These are phyloP conservation scores for Drosophila mojavensis DNA, from an alignment of 1,140 invertebrate genomes.

Conservation along the genomic window DNA sequence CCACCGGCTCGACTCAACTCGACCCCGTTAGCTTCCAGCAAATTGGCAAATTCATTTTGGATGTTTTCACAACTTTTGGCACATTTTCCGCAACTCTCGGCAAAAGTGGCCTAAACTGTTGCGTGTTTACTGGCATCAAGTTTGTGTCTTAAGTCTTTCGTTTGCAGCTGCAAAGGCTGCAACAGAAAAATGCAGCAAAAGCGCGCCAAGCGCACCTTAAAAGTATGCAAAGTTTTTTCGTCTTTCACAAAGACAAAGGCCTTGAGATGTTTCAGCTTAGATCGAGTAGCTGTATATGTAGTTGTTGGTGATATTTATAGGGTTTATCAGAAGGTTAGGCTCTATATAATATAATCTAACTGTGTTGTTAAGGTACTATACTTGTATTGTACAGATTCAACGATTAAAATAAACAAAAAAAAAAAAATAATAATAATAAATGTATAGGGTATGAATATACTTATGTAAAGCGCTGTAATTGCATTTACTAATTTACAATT, in stretches of 20 bases:
- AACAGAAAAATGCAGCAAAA: not conserved
- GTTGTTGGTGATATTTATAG: too few species aligned
- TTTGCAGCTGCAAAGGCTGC: constrained; percentile 43
- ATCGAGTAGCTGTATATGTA: too few species aligned
- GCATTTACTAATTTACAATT: too few species aligned
- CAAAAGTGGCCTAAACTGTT: not conserved
- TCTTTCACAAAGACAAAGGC: not conserved
- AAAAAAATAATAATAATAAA: too few species aligned
- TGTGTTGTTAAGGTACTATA: too few species aligned
- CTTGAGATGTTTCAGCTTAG: not conserved
- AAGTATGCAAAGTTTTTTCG: constrained; percentile 43
- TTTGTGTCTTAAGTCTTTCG: constrained; percentile 64
- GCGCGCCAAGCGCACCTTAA: not conserved
- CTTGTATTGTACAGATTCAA: too few species aligned
- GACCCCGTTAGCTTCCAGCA: constrained; percentile 23
- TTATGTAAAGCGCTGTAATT: too few species aligned
- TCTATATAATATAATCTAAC: too few species aligned
- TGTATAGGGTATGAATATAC: too few species aligned
- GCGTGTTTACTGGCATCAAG: constrained; percentile 27
- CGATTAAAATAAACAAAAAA: too few species aligned
- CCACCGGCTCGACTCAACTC: not conserved
- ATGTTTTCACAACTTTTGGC: constrained; percentile 18
- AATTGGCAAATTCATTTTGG: constrained; percentile 26
- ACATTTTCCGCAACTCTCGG: not conserved
- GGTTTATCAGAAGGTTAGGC: too few species aligned